A percentile compares a stretch with the other conserved stretches of the same genome.
Evolutionary conservation across 2,797 vertebrate species (phyloP).

Genomic region (Diplodus puntazzo): DNA sequence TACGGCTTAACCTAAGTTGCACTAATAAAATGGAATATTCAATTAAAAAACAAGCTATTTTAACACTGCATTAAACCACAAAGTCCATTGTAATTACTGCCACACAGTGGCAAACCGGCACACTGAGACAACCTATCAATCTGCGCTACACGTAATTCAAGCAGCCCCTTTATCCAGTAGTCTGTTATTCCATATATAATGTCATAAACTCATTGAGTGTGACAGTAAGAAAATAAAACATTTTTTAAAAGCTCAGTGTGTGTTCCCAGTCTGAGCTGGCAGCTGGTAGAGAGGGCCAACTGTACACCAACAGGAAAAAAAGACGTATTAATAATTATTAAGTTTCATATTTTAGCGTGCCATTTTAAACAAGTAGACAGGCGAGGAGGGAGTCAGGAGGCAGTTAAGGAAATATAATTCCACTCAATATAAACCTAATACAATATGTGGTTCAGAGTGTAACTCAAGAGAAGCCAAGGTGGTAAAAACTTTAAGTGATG

Average conservation of each 20-base stretch:
- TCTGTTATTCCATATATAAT: constrained; percentile 72
- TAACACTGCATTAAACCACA: constrained; percentile 60
- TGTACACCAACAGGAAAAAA: constrained; percentile 44
- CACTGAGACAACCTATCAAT: constrained; percentile 80
- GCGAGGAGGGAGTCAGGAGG: constrained; percentile 16
- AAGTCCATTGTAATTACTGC: constrained; percentile 58
- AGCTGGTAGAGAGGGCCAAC: constrained; percentile 54
- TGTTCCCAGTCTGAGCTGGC: constrained; percentile 69
- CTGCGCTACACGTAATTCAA: constrained; percentile 72
- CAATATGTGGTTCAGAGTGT: constrained; percentile 17
- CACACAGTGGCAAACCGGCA: constrained; percentile 69
- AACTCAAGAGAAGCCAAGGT: constrained; percentile 16
- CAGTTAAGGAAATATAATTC: constrained; percentile 45
- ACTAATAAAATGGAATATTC: constrained; percentile 52
- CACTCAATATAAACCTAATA: constrained; percentile 35
- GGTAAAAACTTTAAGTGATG: not conserved
- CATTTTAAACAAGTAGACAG: constrained; percentile 70
- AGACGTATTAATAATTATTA: constrained; percentile 48
- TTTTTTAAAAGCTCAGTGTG: constrained; percentile 74
- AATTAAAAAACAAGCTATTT: constrained; percentile 60
- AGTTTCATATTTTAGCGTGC: constrained; percentile 55
- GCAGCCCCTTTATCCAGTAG: constrained; percentile 69
- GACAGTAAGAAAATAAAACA: constrained; percentile 76
- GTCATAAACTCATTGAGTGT: constrained; percentile 73
- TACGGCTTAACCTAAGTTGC: constrained; percentile 46